Evolutionary conservation across 92 coral and sea anemone genomes (phyloP).

Genomic region (Zoanthus gigantus): DNA sequence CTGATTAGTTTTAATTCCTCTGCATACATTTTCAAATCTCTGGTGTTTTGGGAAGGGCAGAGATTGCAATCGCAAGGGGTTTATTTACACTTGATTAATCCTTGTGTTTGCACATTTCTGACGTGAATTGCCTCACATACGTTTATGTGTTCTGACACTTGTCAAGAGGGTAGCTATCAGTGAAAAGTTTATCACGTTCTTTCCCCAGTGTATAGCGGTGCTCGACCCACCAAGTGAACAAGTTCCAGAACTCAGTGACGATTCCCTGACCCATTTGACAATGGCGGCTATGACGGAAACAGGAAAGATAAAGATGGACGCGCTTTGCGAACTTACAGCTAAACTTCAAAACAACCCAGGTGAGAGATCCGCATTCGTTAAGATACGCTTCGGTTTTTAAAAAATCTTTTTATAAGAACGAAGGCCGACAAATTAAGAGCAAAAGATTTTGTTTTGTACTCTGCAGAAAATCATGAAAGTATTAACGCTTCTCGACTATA

Average conservation of each 20-base stretch:
- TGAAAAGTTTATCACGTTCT: neutral
- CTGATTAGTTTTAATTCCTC: no score
- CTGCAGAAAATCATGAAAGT: no score
- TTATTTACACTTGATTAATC: no score
- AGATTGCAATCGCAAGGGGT: no score
- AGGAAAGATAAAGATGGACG: slow-evolving; percentile 87
- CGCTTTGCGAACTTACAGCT: slow-evolving; percentile 86
- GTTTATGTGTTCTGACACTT: slow-evolving; percentile 1
- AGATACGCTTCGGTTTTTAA: no score
- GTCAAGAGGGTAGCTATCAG: neutral
- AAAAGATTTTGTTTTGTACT: no score
- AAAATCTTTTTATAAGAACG: no score
- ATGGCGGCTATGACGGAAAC: slow-evolving; percentile 71
- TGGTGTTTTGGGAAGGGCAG: neutral
- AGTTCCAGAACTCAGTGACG: slow-evolving; percentile 25
- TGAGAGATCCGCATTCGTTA: neutral
- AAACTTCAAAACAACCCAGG: slow-evolving; percentile 75
- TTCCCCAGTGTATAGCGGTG: slow-evolving; percentile 31
- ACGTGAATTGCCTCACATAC: neutral
- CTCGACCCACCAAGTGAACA: slow-evolving; percentile 37
- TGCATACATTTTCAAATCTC: no score
- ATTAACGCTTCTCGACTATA: no score
- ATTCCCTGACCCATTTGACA: slow-evolving; percentile 63
- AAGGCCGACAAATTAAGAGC: no score
- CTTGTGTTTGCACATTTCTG: no score